phyloP scores from a whole-genome alignment of 2,888 invertebrate genomes.

The Lomographa bimaculata region DNA sequence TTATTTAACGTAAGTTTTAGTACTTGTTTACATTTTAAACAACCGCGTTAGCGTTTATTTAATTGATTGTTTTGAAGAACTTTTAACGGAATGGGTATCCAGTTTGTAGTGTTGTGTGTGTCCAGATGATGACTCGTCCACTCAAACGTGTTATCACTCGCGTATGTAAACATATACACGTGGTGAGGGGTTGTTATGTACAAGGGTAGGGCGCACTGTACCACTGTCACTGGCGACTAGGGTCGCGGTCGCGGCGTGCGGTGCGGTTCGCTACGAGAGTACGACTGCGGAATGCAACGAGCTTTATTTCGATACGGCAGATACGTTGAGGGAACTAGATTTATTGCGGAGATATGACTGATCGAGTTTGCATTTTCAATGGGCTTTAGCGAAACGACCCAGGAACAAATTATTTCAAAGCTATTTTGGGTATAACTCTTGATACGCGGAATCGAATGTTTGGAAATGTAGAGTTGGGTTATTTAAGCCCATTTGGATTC shows the following conservation, averaged over 20 bases:
- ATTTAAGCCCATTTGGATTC: too few species aligned
- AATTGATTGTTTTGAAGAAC: too few species aligned
- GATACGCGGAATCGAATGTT: too few species aligned
- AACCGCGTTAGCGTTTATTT: too few species aligned
- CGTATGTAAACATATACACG: constrained; percentile 33
- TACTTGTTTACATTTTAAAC: too few species aligned
- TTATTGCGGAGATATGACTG: constrained; percentile 27
- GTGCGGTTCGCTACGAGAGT: constrained; percentile 38
- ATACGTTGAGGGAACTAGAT: constrained; percentile 26
- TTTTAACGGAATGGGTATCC: too few species aligned
- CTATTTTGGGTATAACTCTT: too few species aligned
- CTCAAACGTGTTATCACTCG: constrained; percentile 26
- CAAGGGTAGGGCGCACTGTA: constrained; percentile 27
- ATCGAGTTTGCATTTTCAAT: constrained; percentile 20
- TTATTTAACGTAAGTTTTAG: too few species aligned
- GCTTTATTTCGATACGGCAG: constrained; percentile 32
- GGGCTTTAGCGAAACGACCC: background rate
- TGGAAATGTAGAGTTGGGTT: too few species aligned
- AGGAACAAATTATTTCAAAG: background rate
- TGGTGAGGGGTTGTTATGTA: constrained; percentile 42
- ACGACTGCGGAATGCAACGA: constrained; percentile 42
- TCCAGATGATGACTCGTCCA: constrained; percentile 18
- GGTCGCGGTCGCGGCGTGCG: constrained; percentile 46
- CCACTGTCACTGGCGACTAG: constrained; percentile 17
- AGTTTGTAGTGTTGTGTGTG: constrained; percentile 15